Evolutionary conservation across 2,888 invertebrate species (phyloP).

Genomic region (Torymus tubicola): DNA sequence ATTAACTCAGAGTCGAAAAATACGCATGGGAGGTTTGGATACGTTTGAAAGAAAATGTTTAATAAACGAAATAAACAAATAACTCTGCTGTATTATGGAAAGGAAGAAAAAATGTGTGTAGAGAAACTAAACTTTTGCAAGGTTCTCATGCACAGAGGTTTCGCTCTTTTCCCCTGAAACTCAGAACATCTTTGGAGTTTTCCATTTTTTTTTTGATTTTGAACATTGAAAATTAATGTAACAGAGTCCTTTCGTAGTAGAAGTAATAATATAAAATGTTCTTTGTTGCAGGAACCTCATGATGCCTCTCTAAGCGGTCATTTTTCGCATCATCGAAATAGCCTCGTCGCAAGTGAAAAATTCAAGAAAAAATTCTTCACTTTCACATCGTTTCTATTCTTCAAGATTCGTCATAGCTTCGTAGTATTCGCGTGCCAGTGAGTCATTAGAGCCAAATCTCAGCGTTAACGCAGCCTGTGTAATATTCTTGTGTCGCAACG

Average conservation of each 20-base stretch:
- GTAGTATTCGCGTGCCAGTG: slow-evolving; percentile 55
- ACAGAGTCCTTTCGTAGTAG: neutral
- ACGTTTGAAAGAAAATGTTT: too few relatives aligned
- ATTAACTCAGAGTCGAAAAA: too few relatives aligned
- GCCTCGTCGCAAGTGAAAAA: slow-evolving; percentile 38
- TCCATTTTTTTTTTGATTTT: too few relatives aligned
- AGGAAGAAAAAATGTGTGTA: too few relatives aligned
- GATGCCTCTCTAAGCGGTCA: slow-evolving; percentile 45
- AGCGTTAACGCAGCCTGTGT: slow-evolving; percentile 56
- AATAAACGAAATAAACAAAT: too few relatives aligned
- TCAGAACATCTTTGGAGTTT: too few relatives aligned
- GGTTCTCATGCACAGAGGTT: too few relatives aligned
- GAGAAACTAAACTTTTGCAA: too few relatives aligned
- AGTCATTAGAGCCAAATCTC: slow-evolving; percentile 55
- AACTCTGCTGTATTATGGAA: too few relatives aligned
- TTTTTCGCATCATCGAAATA: slow-evolving; percentile 58
- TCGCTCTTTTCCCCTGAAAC: too few relatives aligned
- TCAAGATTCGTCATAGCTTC: slow-evolving; percentile 58
- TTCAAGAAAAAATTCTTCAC: slow-evolving; percentile 43
- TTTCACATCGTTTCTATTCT: slow-evolving; percentile 53
- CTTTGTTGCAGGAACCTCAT: slow-evolving; percentile 51
- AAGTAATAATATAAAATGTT: slow-evolving; percentile 14
- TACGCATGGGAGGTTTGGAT: too few relatives aligned
- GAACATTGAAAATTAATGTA: too few relatives aligned
- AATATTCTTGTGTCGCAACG: slow-evolving; percentile 60